phyloP scores from a whole-genome alignment of 2,113 vertebrate species.

The Urocitellus parryii region DNA sequence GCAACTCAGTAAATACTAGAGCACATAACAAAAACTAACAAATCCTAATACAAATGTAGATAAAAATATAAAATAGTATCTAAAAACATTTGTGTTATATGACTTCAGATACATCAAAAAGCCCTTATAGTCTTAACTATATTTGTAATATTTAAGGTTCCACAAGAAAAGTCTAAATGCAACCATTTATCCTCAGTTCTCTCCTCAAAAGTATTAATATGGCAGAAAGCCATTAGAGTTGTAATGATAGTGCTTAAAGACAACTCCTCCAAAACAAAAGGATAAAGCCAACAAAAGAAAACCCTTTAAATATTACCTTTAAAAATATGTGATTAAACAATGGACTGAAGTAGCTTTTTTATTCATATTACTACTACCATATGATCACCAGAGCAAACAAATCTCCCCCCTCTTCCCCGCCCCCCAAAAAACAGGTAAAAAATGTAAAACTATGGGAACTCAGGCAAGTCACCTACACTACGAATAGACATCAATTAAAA shows the following conservation, averaged over 20 bases:
- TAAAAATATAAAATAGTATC: constrained; percentile 38
- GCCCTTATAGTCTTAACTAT: background rate
- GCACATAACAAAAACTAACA: background rate
- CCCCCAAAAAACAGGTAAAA: background rate
- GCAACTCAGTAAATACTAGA: constrained; percentile 44
- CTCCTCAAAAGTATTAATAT: background rate
- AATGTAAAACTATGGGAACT: constrained; percentile 33
- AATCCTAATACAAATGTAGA: constrained; percentile 28
- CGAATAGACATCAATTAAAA: background rate
- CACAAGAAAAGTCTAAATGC: constrained; percentile 48
- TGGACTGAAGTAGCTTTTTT: constrained; percentile 24
- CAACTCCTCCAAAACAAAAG: background rate
- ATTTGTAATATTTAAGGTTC: constrained; percentile 44
- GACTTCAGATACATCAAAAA: constrained; percentile 48
- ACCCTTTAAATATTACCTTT: constrained; percentile 42
- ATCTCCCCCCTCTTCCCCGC: background rate
- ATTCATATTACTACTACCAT: constrained; percentile 24
- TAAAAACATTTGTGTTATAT: constrained; percentile 22
- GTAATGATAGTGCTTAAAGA: constrained; percentile 25
- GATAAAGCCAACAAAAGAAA: background rate
- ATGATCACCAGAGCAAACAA: constrained; percentile 24
- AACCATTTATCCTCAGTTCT: constrained; percentile 39
- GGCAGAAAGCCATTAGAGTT: background rate
- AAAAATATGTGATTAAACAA: constrained; percentile 60
- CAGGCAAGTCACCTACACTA: constrained; percentile 18